Percentiles rank a stretch among this genome's conserved stretches.
These are phyloP conservation scores for Martes flavigula DNA, from an alignment of 2,797 vertebrate genomes.

Conservation along the genomic window DNA sequence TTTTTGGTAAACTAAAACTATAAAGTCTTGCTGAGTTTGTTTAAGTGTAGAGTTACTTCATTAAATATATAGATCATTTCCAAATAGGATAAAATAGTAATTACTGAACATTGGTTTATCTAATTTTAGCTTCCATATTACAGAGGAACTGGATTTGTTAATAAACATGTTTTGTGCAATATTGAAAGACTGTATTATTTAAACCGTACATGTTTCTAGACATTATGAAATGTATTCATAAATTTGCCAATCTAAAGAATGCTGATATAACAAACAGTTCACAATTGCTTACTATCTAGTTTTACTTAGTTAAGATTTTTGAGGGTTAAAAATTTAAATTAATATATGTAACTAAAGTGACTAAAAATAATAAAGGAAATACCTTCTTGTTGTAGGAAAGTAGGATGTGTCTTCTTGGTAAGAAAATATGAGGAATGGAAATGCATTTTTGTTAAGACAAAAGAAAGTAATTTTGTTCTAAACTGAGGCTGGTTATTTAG, in stretches of 20 bases:
- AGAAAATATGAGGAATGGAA: background rate
- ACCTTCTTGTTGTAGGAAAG: background rate
- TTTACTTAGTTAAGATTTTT: background rate
- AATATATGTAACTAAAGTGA: background rate
- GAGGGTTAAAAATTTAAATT: background rate
- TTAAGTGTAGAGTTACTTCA: background rate
- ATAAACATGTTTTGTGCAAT: background rate
- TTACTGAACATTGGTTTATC: background rate
- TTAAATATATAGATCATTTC: background rate
- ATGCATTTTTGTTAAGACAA: background rate
- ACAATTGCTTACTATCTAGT: background rate
- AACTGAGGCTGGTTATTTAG: background rate
- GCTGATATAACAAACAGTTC: background rate
- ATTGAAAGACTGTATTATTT: background rate
- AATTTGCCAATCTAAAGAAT: background rate
- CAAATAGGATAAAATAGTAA: background rate
- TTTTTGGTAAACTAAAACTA: background rate
- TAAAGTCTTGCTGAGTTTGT: background rate
- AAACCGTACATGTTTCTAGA: background rate
- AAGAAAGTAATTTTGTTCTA: background rate
- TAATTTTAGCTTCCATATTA: background rate
- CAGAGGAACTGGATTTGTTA: background rate
- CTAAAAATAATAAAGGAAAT: background rate
- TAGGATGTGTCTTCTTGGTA: background rate
- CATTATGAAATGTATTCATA: background rate